Base-by-base conservation (phyloP, 1,140 invertebrate species). In the Eupeodes corollae region DNA sequence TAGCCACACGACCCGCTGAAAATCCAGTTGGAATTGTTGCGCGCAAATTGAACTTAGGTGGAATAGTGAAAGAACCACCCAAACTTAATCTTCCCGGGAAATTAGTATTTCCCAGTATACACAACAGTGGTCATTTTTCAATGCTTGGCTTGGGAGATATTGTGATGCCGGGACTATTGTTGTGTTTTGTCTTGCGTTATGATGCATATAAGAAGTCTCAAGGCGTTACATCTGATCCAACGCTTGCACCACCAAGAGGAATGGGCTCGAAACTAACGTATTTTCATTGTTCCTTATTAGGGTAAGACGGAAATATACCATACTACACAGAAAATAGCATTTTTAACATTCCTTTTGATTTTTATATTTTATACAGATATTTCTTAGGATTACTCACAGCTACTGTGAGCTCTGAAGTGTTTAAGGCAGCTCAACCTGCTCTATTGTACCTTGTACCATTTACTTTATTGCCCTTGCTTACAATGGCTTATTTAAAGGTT, bases 401-500 rank as follows among this genome's bases (percentile, higher is more conserved):
- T 44, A 97, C 93, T 21, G 89, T 97, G 48, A 95, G 91, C 55
- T 93, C 91, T 13, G 93, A 98, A 75, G 84, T 97, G 57, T 97
- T 97, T 74, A 94, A 94, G 78, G 92, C 92, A 52, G 93, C 94
- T 41, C 94, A 98, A 72, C 94, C 94, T 48, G 94, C 94, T 45
- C 78, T 98, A 55, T 77, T 98, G 21, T 98, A 97, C 75, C 80
- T 98, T 54, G 94, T 97, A 61, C 93, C 93, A 59, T 97, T 97
- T 72, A 98, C 93, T 61, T 78, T 98, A 60, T 77, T 97, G 68
- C 93, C 94, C 44, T 76, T 97, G 43, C 77, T 98, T 38, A 91
- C 91, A 40, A 97, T 98, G 92, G 93, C 94, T 50, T 97, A 97
- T 73, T 74, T 97, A 41, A 97, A 97, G 81, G 92, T 93, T 75